Percentiles rank a stretch among this genome's conserved stretches.
These are phyloP conservation scores for Galerucella nymphaeae DNA, from an alignment of 2,888 invertebrate genomes.

Conservation along the genomic window DNA sequence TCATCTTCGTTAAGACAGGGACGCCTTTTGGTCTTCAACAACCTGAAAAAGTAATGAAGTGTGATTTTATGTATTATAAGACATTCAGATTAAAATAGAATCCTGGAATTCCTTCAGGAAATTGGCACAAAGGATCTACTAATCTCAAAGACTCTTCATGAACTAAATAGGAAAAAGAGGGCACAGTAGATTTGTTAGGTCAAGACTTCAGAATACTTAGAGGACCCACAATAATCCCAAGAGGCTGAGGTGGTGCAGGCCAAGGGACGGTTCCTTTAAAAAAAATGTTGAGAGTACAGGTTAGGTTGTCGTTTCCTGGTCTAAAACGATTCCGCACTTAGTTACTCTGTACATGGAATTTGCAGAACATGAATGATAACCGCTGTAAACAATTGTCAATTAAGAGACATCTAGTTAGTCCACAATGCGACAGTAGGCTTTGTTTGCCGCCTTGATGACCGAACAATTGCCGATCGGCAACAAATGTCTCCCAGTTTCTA, in stretches of 20 bases:
- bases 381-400: constrained; percentile 66
- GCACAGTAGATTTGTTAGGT: too few relatives aligned
- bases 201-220: too few relatives aligned
- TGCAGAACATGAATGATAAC: constrained; percentile 66
- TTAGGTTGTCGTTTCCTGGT: constrained; percentile 15
- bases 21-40: neutral
- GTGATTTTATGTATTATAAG: too few relatives aligned
- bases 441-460: constrained; percentile 59
- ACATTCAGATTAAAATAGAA: too few relatives aligned
- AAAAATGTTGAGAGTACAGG: neutral
- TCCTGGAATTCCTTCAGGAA: too few relatives aligned
- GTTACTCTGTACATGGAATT: constrained; percentile 62
- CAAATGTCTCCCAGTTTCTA: constrained; percentile 61
- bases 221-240: too few relatives aligned
- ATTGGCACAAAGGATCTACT: too few relatives aligned
- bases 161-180: too few relatives aligned
- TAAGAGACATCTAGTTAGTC: constrained; percentile 64
- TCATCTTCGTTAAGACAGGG: constrained; percentile 55
- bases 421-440: constrained; percentile 62
- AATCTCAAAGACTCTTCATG: too few relatives aligned
- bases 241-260: too few relatives aligned
- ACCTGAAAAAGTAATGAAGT: neutral
- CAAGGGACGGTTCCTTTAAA: too few relatives aligned
- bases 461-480: constrained; percentile 62
- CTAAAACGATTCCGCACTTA: constrained; percentile 49